Evolutionary conservation across 2,113 vertebrate species (phyloP).

Genomic region (Antechinus flavipes): DNA sequence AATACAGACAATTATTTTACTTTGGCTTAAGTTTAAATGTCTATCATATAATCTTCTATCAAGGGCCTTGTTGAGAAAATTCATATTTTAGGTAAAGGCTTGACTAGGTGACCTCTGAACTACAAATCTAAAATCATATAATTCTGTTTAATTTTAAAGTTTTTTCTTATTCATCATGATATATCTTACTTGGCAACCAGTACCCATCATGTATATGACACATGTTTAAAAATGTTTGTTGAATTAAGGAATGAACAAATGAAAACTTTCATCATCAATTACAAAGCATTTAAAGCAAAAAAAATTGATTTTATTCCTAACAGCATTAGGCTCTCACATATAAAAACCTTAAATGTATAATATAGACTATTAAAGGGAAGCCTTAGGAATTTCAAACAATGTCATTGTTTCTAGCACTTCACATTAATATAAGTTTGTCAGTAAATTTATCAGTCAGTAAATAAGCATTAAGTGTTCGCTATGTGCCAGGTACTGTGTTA

Average conservation of each 20-base stretch:
- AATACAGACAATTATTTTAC: background rate
- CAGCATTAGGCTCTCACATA: background rate
- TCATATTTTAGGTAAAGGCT: background rate
- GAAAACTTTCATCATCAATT: background rate
- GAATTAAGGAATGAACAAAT: background rate
- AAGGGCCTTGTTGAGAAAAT: too few relatives aligned
- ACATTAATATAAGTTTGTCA: too few relatives aligned
- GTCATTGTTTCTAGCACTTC: background rate
- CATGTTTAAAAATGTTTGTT: background rate
- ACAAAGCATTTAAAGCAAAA: background rate
- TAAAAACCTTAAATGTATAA: background rate
- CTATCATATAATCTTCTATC: too few relatives aligned
- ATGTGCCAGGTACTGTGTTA: background rate
- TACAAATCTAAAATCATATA: background rate
- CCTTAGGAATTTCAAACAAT: background rate
- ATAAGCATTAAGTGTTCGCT: background rate
- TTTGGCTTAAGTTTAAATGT: too few relatives aligned
- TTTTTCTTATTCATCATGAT: background rate
- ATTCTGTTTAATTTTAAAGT: background rate
- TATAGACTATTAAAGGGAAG: background rate
- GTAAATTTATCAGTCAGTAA: background rate
- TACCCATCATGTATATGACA: background rate
- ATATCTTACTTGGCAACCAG: background rate
- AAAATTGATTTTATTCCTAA: background rate
- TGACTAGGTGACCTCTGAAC: background rate